phyloP scores from a whole-genome alignment of 2,888 invertebrate species.

The Cheilosia vulpina region DNA sequence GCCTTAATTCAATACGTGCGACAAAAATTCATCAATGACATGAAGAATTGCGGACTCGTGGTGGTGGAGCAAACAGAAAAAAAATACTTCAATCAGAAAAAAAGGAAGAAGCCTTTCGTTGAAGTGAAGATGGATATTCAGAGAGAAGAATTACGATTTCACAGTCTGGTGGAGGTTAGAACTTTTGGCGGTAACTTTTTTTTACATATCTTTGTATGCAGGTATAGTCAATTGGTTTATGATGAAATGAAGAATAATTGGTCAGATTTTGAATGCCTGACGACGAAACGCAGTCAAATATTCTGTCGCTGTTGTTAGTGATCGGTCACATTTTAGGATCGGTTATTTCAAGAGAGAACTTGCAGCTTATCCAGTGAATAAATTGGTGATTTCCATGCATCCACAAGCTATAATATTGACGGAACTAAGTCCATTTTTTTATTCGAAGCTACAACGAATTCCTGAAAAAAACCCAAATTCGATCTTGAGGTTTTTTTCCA shows the following conservation, averaged over 20 bases:
- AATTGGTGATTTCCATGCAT: too few species aligned
- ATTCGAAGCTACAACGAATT: too few species aligned
- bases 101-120: constrained; percentile 59
- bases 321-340: too few species aligned
- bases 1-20: constrained; percentile 72
- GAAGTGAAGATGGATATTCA: constrained; percentile 29
- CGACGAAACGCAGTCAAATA: too few species aligned
- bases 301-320: too few species aligned
- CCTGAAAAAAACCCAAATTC: too few species aligned
- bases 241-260: background rate
- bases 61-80: constrained; percentile 2
- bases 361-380: too few species aligned
- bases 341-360: too few species aligned
- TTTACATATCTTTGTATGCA: background rate
- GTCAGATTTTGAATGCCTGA: background rate
- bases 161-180: constrained; percentile 65
- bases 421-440: too few species aligned
- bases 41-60: constrained; percentile 60
- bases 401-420: too few species aligned
- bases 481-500: too few species aligned
- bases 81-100: constrained; percentile 24
- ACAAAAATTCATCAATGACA: constrained; percentile 75
- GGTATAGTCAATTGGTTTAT: background rate
- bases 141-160: constrained; percentile 58
- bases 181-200: constrained; percentile 55